Conservation (phyloP, 2,888 invertebrate genomes). For the Zhuqinia jingwanae region DNA sequence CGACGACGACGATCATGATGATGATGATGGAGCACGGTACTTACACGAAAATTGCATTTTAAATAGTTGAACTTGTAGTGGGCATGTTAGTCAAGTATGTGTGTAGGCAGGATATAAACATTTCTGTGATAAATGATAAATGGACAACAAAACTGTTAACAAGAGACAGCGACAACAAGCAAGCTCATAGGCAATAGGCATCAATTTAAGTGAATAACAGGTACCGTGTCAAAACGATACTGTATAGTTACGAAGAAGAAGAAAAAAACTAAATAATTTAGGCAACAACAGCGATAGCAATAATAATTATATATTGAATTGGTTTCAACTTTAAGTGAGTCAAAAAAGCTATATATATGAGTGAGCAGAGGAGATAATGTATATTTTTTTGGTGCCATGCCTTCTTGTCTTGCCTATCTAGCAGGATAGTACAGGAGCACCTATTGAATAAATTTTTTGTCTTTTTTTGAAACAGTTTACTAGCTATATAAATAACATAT, state of each 20-base stretch:
- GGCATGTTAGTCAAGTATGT: not conserved
- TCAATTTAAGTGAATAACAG: not conserved
- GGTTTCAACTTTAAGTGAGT: not conserved
- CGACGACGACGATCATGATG: not conserved
- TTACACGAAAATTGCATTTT: slow-evolving; percentile 46
- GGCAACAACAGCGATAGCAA: not conserved
- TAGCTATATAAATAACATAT: too few relatives aligned
- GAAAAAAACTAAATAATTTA: too few relatives aligned
- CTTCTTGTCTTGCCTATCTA: not conserved
- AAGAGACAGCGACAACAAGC: slow-evolving; percentile 16
- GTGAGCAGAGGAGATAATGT: too few relatives aligned
- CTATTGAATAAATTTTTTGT: slow-evolving; percentile 23
- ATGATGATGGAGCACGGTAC: slow-evolving; percentile 12
- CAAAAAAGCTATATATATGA: too few relatives aligned
- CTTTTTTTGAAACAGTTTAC: slow-evolving; percentile 33
- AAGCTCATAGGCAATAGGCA: not conserved
- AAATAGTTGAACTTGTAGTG: slow-evolving; percentile 35
- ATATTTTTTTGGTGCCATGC: slow-evolving; percentile 10
- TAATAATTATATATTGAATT: slow-evolving; percentile 37
- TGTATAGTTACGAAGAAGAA: too few relatives aligned
- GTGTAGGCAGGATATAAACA: slow-evolving; percentile 21
- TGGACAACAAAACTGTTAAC: slow-evolving; percentile 38
- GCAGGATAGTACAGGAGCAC: not conserved
- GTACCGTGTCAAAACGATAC: slow-evolving; percentile 10
- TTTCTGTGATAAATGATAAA: slow-evolving; percentile 39